Evolutionary conservation across 1,140 invertebrate species (phyloP), one percentile per base, ranked within the genome.

Genomic region (Luehdorfia chinensis): DNA sequence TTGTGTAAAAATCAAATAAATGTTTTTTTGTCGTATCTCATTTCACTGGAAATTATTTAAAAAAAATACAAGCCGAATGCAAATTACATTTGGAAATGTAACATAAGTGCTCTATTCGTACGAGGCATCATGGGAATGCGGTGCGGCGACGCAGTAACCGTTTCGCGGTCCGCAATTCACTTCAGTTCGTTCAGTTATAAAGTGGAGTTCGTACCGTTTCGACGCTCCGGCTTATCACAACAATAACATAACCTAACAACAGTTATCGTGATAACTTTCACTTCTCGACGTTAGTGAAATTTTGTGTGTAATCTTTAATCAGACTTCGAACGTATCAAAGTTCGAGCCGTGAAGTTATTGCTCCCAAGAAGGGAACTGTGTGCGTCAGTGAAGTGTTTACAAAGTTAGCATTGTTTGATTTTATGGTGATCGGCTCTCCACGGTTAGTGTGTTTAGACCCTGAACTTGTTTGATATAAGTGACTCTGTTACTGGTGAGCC

Each of bases 341-440:
- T 49, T 48, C 15, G 47, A 34, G 19, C 47, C 50, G 30, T 39
- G 23, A 21, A 47, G 23, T 47, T 52, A 15, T 39, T 47, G 41
- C 37, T 41, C 19, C 30, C 36, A 46, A 37, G 54, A 59, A 52
- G n/a, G 50, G 48, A 55, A 39, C 43, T 59, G 59, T 65, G 54
- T 46, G 33, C 61, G 65, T 62, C 71, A 61, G 58, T 47, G 39
- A 31, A 56, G 75, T 81, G 77, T 75, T 75, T 75, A 75, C 59
- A 71, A 79, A 83, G 70, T 81, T 75, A 39, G 51, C 50, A 69
- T 74, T 72, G 63, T 73, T 70, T 67, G 43, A 65, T 70, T 60
- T 69, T 65, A 66, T 76, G 61, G 34, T 68, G 58, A 50, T 56
- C 27, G 46, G 56, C 59, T 59, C 14, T 53, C 49, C 37, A 47